Evolutionary conservation across 2,113 vertebrate species (phyloP), one percentile per base, ranked within the genome.

Genomic region (Gadus chalcogrammus): DNA sequence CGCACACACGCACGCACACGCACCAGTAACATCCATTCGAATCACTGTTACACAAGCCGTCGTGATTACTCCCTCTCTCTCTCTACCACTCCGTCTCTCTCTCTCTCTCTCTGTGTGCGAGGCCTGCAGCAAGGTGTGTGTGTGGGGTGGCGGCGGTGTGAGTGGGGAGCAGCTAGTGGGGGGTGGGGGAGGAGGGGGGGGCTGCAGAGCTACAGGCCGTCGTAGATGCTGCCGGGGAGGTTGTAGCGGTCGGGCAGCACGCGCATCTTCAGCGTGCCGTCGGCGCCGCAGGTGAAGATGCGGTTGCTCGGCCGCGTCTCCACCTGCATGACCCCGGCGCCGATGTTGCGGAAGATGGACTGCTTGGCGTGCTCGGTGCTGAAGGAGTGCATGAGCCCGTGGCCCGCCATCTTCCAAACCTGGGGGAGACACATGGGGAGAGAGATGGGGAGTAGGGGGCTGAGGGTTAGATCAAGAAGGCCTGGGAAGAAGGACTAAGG

Each of bases 261-360:
- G 76, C 97, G 92, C 91, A 97, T 98, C 89, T 99, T 99, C 82
- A 99, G 90, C 0, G 97, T 99, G 78, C 97, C 97, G 18, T 99
- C 97, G 1, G 97, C 97, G 55, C 97, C 97, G 61, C 97, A 99
- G 85, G 97, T 98, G 91, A 99, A 98, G 89, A 98, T 93, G 61
- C 96, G 96, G 80, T 93, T 96, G 48, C 92, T 91, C 6, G 94
- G 94, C 55, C 89, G 88, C 3, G 94, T 95, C 85, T 98, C 96
- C 63, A 98, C 94, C 88, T 99, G 93, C 91, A 94, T 97, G 76
- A 99, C 96, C 0, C 97, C 97, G 3, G 96, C 94, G 22, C 97
- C 97, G 5, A 98, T 95, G 85, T 98, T 98, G 71, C 97, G 93
- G 91, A 99, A 99, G 86, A 99, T 96, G 73, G 97, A 99, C 89